Evolutionary conservation across 2,797 vertebrate species (phyloP).

Genomic region (Eremophila alpestris): DNA sequence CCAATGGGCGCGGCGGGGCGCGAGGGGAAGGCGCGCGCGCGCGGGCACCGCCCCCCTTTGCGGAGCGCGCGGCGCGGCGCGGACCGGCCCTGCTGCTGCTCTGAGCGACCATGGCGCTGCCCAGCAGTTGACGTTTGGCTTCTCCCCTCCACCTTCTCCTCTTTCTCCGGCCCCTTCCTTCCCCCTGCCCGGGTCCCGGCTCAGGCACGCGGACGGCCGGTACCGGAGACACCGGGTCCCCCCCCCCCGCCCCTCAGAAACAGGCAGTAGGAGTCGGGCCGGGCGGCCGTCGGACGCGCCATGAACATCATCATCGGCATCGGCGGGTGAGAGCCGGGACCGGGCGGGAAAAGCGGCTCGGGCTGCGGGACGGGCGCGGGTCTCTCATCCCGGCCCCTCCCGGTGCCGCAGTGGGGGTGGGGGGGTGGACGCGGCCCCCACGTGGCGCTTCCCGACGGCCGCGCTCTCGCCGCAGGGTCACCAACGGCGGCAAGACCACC

Average conservation of each 20-base stretch:
- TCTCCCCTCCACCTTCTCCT: constrained; percentile 22
- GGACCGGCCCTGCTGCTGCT: neutral
- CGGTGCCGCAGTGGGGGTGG: neutral
- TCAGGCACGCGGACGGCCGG: constrained; percentile 22
- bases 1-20: neutral
- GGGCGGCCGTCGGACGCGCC: neutral
- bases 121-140: constrained; percentile 85
- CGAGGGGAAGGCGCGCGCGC: neutral
- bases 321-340: constrained; percentile 81
- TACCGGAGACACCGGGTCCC: constrained; percentile 15
- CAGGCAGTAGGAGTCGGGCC: neutral
- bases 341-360: neutral
- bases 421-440: neutral
- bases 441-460: neutral
- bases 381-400: neutral
- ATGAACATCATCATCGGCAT: constrained; percentile 91
- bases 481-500: constrained; percentile 92
- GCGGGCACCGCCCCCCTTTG: neutral
- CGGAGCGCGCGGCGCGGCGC: neutral
- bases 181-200: constrained; percentile 75
- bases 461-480: constrained; percentile 76
- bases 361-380: neutral
- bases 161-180: constrained; percentile 39
- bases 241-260: neutral
- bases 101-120: constrained; percentile 78